These are phyloP conservation scores for Agriopis aurantiaria DNA, from an alignment of 2,888 invertebrate genomes.

Conservation along the genomic window DNA sequence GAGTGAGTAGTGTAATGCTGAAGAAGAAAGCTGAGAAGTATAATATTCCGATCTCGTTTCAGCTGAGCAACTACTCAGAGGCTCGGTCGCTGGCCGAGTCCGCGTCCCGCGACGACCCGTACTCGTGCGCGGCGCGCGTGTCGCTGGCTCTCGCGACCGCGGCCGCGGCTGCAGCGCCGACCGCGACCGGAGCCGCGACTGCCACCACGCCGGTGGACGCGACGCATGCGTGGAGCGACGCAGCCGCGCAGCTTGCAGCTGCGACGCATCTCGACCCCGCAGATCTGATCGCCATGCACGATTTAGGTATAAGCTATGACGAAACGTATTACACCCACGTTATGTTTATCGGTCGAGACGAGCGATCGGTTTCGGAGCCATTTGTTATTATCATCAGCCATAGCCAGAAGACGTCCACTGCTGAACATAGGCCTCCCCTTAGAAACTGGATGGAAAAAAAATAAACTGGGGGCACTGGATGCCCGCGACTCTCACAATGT, in stretches of 20 bases:
- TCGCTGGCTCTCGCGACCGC: conserved; percentile 49
- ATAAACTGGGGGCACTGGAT: no score
- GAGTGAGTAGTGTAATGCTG: no score
- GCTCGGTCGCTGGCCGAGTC: conserved; percentile 70
- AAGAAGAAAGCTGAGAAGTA: no score
- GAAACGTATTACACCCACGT: no score
- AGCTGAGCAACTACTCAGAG: conserved; percentile 77
- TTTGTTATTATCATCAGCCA: no score
- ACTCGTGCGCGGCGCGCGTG: conserved; percentile 77
- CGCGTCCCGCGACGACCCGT: conserved; percentile 78
- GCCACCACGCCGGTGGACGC: conserved; percentile 26
- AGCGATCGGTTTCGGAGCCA: no score
- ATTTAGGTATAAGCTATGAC: conserved; percentile 60
- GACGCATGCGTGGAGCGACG: conserved; percentile 54
- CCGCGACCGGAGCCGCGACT: conserved; percentile 7
- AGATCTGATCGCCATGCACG: conserved; percentile 73
- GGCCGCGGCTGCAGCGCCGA: conserved; percentile 50
- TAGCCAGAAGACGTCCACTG: no score
- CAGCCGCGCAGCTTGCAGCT: conserved; percentile 65
- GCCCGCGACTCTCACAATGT: no score
- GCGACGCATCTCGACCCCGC: conserved; percentile 80
- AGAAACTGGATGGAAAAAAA: no score
- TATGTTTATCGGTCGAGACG: no score
- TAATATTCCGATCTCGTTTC: conserved; percentile 2
- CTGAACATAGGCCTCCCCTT: no score